These are phyloP conservation scores for Lanius collurio DNA, from an alignment of 2,113 vertebrate genomes.

Conservation along the genomic window DNA sequence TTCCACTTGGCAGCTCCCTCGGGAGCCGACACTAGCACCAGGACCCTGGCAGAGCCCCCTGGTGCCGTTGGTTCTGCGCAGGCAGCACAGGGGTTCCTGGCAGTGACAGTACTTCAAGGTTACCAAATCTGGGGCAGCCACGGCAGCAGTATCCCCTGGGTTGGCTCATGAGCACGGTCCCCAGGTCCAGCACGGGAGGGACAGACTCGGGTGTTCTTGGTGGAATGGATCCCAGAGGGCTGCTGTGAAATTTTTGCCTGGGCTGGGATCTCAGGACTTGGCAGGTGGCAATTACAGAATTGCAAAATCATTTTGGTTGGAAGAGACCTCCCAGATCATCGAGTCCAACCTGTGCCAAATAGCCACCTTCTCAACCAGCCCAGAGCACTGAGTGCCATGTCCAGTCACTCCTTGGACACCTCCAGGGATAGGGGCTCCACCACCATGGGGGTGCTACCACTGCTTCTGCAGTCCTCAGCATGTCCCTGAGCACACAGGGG, in stretches of 20 bases:
- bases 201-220: background rate
- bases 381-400: background rate
- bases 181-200: background rate
- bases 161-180: accelerated
- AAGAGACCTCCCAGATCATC: background rate
- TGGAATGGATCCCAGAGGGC: background rate
- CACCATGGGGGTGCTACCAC: background rate
- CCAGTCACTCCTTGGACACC: background rate
- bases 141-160: background rate
- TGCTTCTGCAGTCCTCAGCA: accelerated
- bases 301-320: background rate
- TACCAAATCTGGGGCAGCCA: conserved; percentile 62
- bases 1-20: background rate
- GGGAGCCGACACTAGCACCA: background rate
- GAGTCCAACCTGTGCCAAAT: accelerated
- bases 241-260: background rate
- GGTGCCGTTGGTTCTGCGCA: background rate
- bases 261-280: background rate
- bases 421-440: background rate
- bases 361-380: too few relatives aligned
- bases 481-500: background rate
- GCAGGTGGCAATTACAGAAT: background rate
- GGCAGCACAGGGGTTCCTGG: background rate
- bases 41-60: background rate
- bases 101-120: conserved; percentile 55